Evolutionary conservation across 1,140 invertebrate species (phyloP).

Genomic region (Monomorium pharaonis): DNA sequence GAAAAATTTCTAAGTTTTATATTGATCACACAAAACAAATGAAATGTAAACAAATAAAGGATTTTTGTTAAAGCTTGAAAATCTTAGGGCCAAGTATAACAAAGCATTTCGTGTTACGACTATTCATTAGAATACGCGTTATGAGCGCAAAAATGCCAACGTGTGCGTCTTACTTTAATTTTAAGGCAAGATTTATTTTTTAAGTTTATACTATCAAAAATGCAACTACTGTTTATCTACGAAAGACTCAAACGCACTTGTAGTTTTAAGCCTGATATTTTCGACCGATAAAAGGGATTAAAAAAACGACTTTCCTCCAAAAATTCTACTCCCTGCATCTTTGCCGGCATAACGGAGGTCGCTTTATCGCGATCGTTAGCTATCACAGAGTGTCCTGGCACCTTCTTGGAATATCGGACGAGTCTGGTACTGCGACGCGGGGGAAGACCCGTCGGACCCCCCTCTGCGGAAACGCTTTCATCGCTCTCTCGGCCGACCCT

Average conservation of each 20-base stretch:
- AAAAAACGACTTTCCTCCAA: background rate
- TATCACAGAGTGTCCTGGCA: conserved; percentile 52
- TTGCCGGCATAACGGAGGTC: conserved; percentile 7
- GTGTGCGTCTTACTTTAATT: background rate
- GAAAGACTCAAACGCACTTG: background rate
- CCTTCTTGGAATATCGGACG: conserved; percentile 44
- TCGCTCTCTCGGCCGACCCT: conserved; percentile 60
- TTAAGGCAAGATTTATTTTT: background rate
- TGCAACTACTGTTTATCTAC: background rate
- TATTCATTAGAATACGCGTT: background rate
- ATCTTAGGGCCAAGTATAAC: background rate
- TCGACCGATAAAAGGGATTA: background rate
- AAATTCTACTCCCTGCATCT: conserved; percentile 19
- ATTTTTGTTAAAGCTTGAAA: background rate
- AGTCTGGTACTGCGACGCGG: background rate
- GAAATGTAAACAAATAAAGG: background rate
- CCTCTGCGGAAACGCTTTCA: conserved; percentile 46
- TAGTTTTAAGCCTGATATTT: background rate
- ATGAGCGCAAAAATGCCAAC: background rate
- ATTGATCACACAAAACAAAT: conserved; percentile 3
- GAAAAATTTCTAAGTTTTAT: background rate
- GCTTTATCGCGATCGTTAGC: conserved; percentile 54
- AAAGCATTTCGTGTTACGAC: background rate
- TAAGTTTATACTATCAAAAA: background rate
- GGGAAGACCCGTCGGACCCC: conserved; percentile 23